These are phyloP conservation scores for Acanthaster planci DNA, from an alignment of 35 echinoderm and acorn worm species.

Conservation along the genomic window DNA sequence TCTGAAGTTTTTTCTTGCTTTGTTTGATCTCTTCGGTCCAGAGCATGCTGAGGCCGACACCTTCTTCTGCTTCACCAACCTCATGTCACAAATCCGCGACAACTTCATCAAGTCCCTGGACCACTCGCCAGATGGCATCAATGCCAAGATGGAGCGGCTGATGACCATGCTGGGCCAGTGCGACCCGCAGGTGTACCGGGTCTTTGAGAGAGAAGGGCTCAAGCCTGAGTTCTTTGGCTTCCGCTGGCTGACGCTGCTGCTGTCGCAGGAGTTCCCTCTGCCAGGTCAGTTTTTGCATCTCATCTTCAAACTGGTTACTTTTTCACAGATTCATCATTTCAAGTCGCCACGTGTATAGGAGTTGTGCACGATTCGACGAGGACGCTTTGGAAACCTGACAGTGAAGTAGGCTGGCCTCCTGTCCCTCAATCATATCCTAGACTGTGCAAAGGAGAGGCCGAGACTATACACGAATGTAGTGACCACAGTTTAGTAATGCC, in stretches of 20 bases:
- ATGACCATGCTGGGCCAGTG: slow-evolving; percentile 75
- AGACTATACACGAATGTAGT: too few species aligned
- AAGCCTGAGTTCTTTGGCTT: slow-evolving; percentile 94
- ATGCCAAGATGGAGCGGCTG: slow-evolving; percentile 84
- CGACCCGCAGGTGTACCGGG: slow-evolving; percentile 59
- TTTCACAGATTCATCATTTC: too few species aligned
- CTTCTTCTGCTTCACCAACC: slow-evolving; percentile 98
- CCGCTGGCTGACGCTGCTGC: slow-evolving; percentile 85
- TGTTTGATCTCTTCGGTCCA: slow-evolving; percentile 13
- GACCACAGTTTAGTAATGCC: too few species aligned
- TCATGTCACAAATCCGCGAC: slow-evolving; percentile 94
- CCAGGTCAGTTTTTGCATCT: slow-evolving; percentile 72
- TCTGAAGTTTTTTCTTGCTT: too few species aligned
- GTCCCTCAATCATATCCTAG: too few species aligned
- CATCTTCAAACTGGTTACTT: too few species aligned
- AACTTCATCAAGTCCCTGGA: slow-evolving; percentile 98
- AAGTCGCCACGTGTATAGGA: too few species aligned
- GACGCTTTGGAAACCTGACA: too few species aligned
- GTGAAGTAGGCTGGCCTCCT: too few species aligned
- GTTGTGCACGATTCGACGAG: too few species aligned
- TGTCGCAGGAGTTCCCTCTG: slow-evolving; percentile 93
- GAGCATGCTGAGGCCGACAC: slow-evolving; percentile 95
- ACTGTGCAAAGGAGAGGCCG: too few species aligned
- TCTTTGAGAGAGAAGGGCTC: slow-evolving; percentile 67
- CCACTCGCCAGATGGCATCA: slow-evolving; percentile 79